Base-by-base conservation (phyloP, 2,797 vertebrate genomes). In the Salmo trutta region DNA sequence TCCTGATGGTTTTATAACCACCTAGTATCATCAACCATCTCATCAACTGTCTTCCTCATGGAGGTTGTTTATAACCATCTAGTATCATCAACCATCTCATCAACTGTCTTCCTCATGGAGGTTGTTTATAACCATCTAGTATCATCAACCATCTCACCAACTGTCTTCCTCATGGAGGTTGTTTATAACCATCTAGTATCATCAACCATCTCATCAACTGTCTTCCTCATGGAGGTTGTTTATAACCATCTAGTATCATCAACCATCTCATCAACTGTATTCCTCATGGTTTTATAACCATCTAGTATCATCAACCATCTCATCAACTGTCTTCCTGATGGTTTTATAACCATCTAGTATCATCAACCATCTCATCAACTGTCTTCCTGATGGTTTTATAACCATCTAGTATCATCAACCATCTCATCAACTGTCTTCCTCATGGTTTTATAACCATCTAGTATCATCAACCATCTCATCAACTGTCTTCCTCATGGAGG, bases 381-480 rank as follows among this genome's bases (percentile, higher is more conserved):
- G 27, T 29, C 27, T 29, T 29, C 27, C 27, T 29, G 2, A 29
- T 29, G 27, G 27, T 0, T 24, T 24, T 24, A 24, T 24, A 24
- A 24, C 1, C 24, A 24, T 24, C 24, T 24, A 24, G 24, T 24
- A 24, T 24, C 24, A 24, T 24, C 24, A 24, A 24, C 24, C 21
- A 27, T 29, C 1, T 77, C 87, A 88, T 89, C 86, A 85, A 83
- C 80, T 84, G 81, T 83, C 88, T 78, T 82, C 75, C 73, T 75
- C 73, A 79, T 53, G 66, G 80, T 76, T 24, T 24, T 82, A 78
- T 79, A 74, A 78, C 81, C 76, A 81, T 79, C 67, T 83, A 80
- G 47, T 78, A 84, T 83, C 87, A 88, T 89, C 86, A 85, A 83
- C 81, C 4, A 3, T 31, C 1, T 77, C 86, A 88, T 89, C 86